These are phyloP conservation scores for Eptesicus fuscus DNA, from an alignment of 2,113 vertebrate genomes.

Conservation along the genomic window DNA sequence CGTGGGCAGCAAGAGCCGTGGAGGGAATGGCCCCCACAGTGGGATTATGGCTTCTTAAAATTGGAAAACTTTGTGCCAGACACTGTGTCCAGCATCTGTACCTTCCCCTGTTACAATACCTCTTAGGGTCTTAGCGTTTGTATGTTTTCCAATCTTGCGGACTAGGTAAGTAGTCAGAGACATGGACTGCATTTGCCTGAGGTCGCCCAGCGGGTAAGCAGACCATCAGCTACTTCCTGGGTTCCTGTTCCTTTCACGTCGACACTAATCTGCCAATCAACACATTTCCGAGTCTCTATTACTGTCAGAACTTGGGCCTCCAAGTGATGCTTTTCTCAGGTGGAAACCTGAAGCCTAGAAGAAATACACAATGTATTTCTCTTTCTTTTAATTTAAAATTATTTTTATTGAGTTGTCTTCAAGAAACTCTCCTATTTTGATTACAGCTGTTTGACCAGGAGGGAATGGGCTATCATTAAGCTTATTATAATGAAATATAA, in stretches of 20 bases:
- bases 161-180: not conserved
- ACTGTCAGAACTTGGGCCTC: not conserved
- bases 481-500: not conserved
- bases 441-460: not conserved
- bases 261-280: not conserved
- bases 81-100: not conserved
- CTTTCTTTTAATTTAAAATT: not conserved
- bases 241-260: not conserved
- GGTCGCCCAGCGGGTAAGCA: not conserved
- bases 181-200: not conserved
- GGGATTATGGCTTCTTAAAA: not conserved
- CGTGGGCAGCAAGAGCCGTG: accelerated
- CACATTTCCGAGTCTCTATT: not conserved
- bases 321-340: not conserved
- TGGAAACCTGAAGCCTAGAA: not conserved
- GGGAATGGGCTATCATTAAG: not conserved
- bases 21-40: not conserved
- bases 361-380: not conserved
- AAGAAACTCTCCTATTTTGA: not conserved
- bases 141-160: not conserved
- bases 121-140: not conserved
- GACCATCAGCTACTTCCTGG: not conserved
- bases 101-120: not conserved
- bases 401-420: not conserved
- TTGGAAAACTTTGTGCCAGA: not conserved